These are phyloP conservation scores for Monochamus saltuarius DNA, from an alignment of 1,140 invertebrate species.

Conservation along the genomic window DNA sequence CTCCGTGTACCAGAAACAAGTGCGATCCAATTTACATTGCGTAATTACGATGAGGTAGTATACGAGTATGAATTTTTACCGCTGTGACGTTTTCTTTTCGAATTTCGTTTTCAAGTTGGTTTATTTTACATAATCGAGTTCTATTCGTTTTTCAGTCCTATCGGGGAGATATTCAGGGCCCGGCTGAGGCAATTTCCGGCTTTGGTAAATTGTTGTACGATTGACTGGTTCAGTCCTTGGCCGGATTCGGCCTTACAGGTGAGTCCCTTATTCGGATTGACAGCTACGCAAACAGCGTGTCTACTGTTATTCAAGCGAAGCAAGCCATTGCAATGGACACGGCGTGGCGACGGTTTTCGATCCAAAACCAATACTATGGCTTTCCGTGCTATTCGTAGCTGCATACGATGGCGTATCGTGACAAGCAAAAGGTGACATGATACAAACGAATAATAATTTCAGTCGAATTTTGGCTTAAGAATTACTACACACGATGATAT, in stretches of 20 bases:
- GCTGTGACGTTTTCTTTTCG: not conserved
- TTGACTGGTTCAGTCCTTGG: constrained; percentile 75
- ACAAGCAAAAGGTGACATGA: no score
- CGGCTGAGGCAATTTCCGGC: constrained; percentile 72
- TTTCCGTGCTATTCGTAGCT: no score
- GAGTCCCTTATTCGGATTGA: no score
- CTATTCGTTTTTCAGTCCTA: constrained; percentile 57
- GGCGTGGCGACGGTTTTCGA: no score
- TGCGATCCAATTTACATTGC: constrained; percentile 64
- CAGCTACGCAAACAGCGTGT: no score
- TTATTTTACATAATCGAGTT: constrained; percentile 8
- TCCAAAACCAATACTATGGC: no score
- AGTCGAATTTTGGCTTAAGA: no score
- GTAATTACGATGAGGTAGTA: constrained; percentile 69
- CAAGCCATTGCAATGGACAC: no score
- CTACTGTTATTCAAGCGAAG: no score
- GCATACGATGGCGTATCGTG: no score
- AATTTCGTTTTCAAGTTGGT: not conserved
- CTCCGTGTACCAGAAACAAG: constrained; percentile 64
- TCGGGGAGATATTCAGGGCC: constrained; percentile 66
- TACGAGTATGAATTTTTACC: not conserved
- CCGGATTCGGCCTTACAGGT: constrained; percentile 64
- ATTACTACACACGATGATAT: no score
- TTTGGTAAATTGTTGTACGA: constrained; percentile 73
- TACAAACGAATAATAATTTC: no score